Evolutionary conservation across 2,797 vertebrate genomes (phyloP).

Genomic region (Sphenodon punctatus): DNA sequence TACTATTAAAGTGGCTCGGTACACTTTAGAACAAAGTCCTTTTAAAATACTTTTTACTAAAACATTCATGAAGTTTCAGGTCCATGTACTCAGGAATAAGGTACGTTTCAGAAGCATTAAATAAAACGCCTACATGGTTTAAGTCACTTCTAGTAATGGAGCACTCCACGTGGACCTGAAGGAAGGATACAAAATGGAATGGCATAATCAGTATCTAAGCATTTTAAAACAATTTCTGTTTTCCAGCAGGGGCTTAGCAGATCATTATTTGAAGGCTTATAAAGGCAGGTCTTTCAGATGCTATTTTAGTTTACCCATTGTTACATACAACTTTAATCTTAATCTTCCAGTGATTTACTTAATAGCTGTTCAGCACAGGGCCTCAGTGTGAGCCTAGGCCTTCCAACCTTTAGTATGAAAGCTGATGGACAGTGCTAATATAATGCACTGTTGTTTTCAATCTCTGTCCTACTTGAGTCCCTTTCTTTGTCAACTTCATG

Average conservation of each 20-base stretch:
- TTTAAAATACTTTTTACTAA: constrained; percentile 9
- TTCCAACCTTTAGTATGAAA: neutral
- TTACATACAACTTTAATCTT: neutral
- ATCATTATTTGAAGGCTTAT: neutral
- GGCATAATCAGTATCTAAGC: neutral
- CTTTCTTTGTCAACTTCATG: neutral
- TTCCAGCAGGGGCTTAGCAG: neutral
- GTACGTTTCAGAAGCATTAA: constrained; percentile 8
- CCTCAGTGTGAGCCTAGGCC: neutral
- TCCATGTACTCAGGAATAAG: neutral
- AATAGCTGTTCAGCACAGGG: neutral
- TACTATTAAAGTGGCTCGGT: constrained; percentile 6
- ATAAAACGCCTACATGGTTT: constrained; percentile 15
- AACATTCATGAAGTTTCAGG: neutral
- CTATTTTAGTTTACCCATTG: neutral
- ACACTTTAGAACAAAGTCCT: constrained; percentile 31
- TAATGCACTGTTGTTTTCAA: neutral
- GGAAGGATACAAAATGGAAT: neutral
- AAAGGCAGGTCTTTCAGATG: neutral
- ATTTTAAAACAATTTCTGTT: too few species aligned
- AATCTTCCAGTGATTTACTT: neutral
- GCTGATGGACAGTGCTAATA: neutral
- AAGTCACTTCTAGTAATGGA: neutral
- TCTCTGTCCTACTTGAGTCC: neutral
- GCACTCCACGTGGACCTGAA: neutral